phyloP scores from a whole-genome alignment of 2,888 invertebrate genomes.

The Microctonus aethiopoides region DNA sequence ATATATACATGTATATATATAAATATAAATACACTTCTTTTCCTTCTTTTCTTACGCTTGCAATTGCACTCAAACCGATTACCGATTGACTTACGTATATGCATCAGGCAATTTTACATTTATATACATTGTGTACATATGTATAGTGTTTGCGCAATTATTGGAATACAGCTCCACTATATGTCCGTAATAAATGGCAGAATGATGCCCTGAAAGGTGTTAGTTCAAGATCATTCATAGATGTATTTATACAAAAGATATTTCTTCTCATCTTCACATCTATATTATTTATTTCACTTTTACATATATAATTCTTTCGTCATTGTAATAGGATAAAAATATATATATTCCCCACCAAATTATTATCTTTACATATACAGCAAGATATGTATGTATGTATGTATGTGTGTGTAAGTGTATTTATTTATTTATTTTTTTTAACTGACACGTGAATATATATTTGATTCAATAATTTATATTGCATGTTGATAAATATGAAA shows the following conservation, averaged over 20 bases:
- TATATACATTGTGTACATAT: neutral
- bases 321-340: neutral
- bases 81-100: conserved; percentile 61
- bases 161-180: conserved; percentile 55
- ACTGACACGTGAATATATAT: neutral
- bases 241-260: too few species aligned
- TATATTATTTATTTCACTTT: conserved; percentile 5
- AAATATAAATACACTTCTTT: neutral
- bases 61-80: conserved; percentile 47
- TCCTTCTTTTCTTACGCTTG: neutral
- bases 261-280: conserved; percentile 25
- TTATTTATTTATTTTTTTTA: neutral
- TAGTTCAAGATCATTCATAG: conserved; percentile 64
- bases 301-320: neutral
- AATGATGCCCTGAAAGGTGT: conserved; percentile 64
- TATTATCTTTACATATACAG: neutral
- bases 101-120: conserved; percentile 38
- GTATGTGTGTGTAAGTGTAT: neutral
- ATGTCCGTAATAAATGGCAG: conserved; percentile 62
- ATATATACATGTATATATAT: neutral
- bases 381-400: neutral
- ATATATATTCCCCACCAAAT: neutral
- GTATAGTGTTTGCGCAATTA: conserved; percentile 62
- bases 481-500: neutral
- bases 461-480: neutral